Evolutionary conservation across 2,113 vertebrate genomes (phyloP).

Genomic region (Solenodon paradoxus): DNA sequence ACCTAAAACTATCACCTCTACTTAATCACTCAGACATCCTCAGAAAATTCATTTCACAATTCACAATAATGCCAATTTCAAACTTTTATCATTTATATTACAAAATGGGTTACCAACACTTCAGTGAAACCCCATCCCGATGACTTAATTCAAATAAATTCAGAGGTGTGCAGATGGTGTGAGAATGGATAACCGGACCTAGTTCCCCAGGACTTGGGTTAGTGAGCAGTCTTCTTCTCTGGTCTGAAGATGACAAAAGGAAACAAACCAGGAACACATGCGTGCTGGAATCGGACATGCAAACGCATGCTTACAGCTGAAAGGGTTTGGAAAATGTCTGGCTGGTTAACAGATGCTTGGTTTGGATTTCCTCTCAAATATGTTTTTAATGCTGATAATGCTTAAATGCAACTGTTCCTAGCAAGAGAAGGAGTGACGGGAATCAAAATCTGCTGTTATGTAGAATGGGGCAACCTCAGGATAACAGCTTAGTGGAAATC

Average conservation of each 20-base stretch:
- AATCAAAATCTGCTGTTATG: neutral
- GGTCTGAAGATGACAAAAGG: neutral
- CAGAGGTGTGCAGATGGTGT: neutral
- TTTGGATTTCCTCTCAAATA: conserved; percentile 85
- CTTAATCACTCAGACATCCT: neutral
- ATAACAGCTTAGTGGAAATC: neutral
- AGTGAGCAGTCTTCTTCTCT: no score
- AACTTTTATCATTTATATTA: neutral
- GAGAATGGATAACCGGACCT: neutral
- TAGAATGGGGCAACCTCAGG: neutral
- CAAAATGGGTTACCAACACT: neutral
- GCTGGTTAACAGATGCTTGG: conserved; percentile 84
- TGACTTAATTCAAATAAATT: neutral
- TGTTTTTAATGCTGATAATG: conserved; percentile 88
- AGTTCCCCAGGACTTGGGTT: neutral
- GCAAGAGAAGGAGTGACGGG: neutral
- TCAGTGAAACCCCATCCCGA: neutral
- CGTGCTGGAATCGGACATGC: no score
- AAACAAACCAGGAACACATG: no score
- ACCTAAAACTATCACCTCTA: neutral
- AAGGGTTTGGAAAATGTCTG: conserved; percentile 73
- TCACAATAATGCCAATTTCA: neutral
- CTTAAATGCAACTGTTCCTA: conserved; percentile 79
- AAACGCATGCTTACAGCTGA: conserved; percentile 26
- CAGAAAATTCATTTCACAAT: neutral